These are phyloP conservation scores for Schizopygopsis pylzovi DNA, from an alignment of 2,797 vertebrate species.

Conservation along the genomic window DNA sequence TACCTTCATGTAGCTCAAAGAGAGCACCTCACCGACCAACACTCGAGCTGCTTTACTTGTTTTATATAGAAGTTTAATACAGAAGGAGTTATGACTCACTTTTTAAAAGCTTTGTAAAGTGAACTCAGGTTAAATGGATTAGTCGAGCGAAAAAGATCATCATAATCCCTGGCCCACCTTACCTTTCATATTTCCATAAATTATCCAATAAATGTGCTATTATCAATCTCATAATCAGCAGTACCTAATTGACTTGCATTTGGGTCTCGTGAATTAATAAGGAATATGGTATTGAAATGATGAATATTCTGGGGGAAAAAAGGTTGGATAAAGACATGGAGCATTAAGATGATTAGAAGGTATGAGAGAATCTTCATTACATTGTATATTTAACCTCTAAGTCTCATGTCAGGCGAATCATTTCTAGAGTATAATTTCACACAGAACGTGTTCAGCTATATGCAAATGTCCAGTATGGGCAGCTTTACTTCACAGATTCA, in stretches of 20 bases:
- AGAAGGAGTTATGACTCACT: slow-evolving; percentile 33
- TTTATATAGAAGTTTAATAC: slow-evolving; percentile 21
- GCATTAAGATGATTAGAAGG: slow-evolving; percentile 33
- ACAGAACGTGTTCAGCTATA: background rate
- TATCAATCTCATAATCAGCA: slow-evolving; percentile 56
- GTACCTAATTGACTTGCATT: slow-evolving; percentile 60
- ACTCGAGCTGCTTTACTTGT: slow-evolving; percentile 4
- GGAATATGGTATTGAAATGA: slow-evolving; percentile 56
- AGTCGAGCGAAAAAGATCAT: slow-evolving; percentile 46
- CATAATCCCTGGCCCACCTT: slow-evolving; percentile 56
- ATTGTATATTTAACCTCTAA: slow-evolving; percentile 29
- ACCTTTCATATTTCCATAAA: slow-evolving; percentile 64
- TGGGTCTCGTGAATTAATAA: slow-evolving; percentile 63
- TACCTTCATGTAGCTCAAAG: slow-evolving; percentile 22
- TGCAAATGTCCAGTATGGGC: background rate
- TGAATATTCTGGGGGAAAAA: slow-evolving; percentile 54
- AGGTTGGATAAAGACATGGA: slow-evolving; percentile 36
- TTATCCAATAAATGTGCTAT: slow-evolving; percentile 62
- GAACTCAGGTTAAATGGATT: slow-evolving; percentile 56
- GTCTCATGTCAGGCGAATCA: background rate
- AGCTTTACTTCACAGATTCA: background rate
- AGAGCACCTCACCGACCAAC: background rate
- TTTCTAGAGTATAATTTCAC: background rate
- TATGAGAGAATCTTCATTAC: slow-evolving; percentile 13
- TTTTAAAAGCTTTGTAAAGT: slow-evolving; percentile 50